Evolutionary conservation across 1,140 invertebrate genomes (phyloP).

Genomic region (Rhizoglyphus robini): DNA sequence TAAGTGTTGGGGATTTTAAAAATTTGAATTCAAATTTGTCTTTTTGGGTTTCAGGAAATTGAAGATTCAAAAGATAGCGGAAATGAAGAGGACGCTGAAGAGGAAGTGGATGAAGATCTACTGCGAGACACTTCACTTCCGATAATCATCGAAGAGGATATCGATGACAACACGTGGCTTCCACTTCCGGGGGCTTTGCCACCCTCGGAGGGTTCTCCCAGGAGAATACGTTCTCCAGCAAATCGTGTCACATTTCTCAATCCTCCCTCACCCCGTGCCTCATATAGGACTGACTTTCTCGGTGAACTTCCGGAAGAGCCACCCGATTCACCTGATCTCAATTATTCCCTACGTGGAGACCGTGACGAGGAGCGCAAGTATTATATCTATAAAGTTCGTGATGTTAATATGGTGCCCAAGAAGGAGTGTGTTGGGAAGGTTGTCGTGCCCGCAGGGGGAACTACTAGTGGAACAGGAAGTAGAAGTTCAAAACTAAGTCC

Average conservation of each 20-base stretch:
- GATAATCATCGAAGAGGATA: neutral
- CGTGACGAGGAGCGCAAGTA: slow-evolving; percentile 19
- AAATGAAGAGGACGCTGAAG: neutral
- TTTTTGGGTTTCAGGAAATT: too few species aligned
- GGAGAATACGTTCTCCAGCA: neutral
- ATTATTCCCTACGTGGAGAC: neutral
- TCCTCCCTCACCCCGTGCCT: too few species aligned
- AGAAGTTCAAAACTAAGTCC: neutral
- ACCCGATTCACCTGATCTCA: neutral
- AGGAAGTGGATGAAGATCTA: neutral
- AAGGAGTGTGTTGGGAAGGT: slow-evolving; percentile 21
- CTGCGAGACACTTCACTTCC: neutral
- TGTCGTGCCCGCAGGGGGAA: neutral
- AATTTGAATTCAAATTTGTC: too few species aligned
- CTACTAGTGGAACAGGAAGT: neutral
- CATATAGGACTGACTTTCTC: too few species aligned
- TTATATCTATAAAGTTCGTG: slow-evolving; percentile 20
- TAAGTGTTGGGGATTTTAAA: too few species aligned
- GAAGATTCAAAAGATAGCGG: neutral
- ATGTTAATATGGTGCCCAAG: slow-evolving; percentile 6
- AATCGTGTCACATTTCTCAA: too few species aligned
- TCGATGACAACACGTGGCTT: neutral
- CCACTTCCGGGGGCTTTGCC: neutral
- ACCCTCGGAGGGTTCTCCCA: neutral
- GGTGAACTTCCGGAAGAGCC: neutral